phyloP scores from a whole-genome alignment of 2,797 vertebrate species.

The Sebastes nivosus region DNA sequence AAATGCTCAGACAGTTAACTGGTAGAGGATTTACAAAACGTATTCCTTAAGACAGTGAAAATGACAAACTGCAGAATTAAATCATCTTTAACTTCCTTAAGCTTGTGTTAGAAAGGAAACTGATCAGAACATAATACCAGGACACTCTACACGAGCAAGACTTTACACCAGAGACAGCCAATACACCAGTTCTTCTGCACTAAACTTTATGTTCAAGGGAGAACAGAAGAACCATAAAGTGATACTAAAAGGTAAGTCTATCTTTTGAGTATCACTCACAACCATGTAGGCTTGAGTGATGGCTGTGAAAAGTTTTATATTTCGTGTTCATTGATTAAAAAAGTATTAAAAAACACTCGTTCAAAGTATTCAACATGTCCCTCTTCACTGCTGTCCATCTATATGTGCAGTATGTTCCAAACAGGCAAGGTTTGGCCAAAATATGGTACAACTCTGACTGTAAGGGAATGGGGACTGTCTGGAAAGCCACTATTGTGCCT shows the following conservation, averaged over 20 bases:
- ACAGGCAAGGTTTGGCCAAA: not conserved
- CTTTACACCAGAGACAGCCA: not conserved
- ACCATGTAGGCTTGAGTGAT: not conserved
- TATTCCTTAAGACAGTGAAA: not conserved
- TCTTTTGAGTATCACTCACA: not conserved
- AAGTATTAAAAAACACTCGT: not conserved
- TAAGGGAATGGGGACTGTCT: not conserved
- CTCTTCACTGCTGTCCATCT: not conserved
- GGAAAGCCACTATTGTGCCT: not conserved
- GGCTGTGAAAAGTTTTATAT: conserved; percentile 7
- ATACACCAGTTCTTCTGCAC: not conserved
- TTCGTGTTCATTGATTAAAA: not conserved
- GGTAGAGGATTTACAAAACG: not conserved
- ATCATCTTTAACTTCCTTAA: not conserved
- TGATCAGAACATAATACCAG: not conserved
- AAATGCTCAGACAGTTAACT: not conserved
- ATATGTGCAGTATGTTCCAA: not conserved
- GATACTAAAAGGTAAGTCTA: not conserved
- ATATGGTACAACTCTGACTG: not conserved
- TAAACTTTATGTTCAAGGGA: not conserved
- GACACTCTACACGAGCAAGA: not conserved
- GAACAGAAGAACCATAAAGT: not conserved
- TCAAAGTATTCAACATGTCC: not conserved
- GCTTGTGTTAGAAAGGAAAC: not conserved
- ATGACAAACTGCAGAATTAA: not conserved